Conservation (phyloP, 2,888 invertebrate genomes). For the Stenolophus ochropezus region DNA sequence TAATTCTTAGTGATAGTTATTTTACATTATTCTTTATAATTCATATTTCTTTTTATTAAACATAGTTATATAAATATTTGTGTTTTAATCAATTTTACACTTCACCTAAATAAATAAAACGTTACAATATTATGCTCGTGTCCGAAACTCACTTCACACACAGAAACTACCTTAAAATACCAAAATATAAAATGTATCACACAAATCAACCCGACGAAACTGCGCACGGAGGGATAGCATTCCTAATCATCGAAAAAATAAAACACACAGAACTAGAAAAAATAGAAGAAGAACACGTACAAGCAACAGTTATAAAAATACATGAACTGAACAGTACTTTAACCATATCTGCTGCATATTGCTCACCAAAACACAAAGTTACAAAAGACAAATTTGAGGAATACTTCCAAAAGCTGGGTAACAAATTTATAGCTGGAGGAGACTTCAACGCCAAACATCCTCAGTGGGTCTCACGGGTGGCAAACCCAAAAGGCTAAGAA, state of each 20-base stretch:
- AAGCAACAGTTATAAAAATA: slow-evolving; percentile 62
- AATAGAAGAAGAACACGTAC: slow-evolving; percentile 48
- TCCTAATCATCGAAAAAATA: slow-evolving; percentile 62
- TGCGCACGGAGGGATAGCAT: slow-evolving; percentile 60
- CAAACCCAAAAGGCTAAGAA: slow-evolving; percentile 22
- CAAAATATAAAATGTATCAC: slow-evolving; percentile 58
- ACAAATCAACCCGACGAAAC: slow-evolving; percentile 62
- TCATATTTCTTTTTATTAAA: no score
- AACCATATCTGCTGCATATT: slow-evolving; percentile 63
- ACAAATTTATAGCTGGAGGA: no score
- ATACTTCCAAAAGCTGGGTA: no score
- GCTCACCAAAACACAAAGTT: slow-evolving; percentile 63
- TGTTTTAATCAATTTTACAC: no score
- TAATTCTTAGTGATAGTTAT: no score
- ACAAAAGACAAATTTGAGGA: slow-evolving; percentile 19
- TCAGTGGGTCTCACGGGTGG: not conserved
- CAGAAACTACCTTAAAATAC: no score
- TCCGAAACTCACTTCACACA: slow-evolving; percentile 55
- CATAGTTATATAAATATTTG: no score
- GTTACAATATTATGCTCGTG: slow-evolving; percentile 27
- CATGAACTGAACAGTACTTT: slow-evolving; percentile 52
- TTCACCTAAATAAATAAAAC: no score
- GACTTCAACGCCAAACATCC: no score
- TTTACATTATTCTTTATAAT: no score
- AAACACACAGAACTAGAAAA: slow-evolving; percentile 60